Evolutionary conservation across 92 coral and sea anemone genomes (phyloP).

Genomic region (Umimayanthus kanabou): DNA sequence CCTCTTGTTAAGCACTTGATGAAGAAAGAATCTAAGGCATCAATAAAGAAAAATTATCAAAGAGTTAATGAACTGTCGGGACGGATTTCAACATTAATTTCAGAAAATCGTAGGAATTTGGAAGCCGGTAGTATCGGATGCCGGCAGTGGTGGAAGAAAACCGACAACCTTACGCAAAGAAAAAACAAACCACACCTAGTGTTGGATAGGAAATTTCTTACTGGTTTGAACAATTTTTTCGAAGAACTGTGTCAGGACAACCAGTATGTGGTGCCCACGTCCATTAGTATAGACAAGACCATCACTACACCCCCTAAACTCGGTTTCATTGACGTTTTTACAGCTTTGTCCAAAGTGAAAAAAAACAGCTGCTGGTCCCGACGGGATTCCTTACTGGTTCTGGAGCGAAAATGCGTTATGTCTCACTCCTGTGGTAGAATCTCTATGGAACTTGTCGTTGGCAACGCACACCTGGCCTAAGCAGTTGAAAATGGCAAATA

Average conservation of each 20-base stretch:
- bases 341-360: too few species aligned
- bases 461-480: slow-evolving; percentile 41
- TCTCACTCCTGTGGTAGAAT: too few species aligned
- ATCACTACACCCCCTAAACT: slow-evolving; percentile 9
- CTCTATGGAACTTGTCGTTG: too few species aligned
- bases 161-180: not conserved
- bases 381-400: too few species aligned
- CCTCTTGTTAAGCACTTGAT: slow-evolving; percentile 28
- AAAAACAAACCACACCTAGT: slow-evolving; percentile 14
- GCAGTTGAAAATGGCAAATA: slow-evolving; percentile 42
- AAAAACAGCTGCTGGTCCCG: too few species aligned
- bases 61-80: slow-evolving; percentile 10
- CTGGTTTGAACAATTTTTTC: slow-evolving; percentile 3
- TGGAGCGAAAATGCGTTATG: too few species aligned
- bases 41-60: not conserved
- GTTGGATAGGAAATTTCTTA: slow-evolving; percentile 18
- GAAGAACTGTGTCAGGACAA: slow-evolving; percentile 14
- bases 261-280: slow-evolving; percentile 2
- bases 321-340: slow-evolving; percentile 9
- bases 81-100: slow-evolving; percentile 7
- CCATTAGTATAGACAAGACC: slow-evolving; percentile 16
- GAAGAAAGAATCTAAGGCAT: slow-evolving; percentile 29
- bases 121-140: too few species aligned
- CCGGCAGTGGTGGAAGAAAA: slow-evolving; percentile 8
- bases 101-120: slow-evolving; percentile 1